Evolutionary conservation across 1,140 invertebrate species (phyloP), one percentile per base, ranked within the genome.

Genomic region (Saccostrea glomerata): DNA sequence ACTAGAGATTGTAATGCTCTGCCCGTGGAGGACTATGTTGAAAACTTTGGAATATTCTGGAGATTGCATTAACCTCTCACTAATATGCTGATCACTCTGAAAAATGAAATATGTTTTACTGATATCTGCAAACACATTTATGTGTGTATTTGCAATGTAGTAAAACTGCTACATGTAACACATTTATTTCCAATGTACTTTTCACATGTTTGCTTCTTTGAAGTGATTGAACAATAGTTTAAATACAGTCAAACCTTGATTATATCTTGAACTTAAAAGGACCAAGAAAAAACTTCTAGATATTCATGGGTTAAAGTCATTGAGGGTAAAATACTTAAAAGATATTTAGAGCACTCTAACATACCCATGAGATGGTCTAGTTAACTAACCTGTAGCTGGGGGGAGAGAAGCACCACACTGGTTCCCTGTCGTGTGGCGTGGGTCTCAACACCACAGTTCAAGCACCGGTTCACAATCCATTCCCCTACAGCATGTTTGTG

Each of bases 361-460:
- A 60, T 4, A 13, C 17, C 1, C 58, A n/a, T 63, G 17, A n/a
- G 58, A 17, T 20, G n/a, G n/a, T 63, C 17, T 63, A n/a, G 6
- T 20, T 63, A 63, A 77, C 70, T 30, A 25, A 77, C 70, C 70
- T 77, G 70, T 1, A 77, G 70, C 25, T 77, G 70, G 4, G 70
- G 70, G 11, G 70, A 77, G 70, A 77, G 70, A 30, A 77, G 70
- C 25, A 30, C 25, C 25, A 77, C 25, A 77, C 89, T 87, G 11
- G 84, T 17, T 30, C 73, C 66, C 25, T 25, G 40, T 40, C 60
- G 56, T 17, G 86, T 88, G 40, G 90, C 89, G 88, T 92, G 89
- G 47, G 88, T 88, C 77, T 91, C 91, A 15, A 91, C 55, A 0
- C 88, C 88, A 87, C 91, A 92, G 66, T 90, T 91, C 13, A 92